Evolutionary conservation across 30 jellyfish, hydroid and myxozoan genomes (phyloP), one percentile per base, ranked within the genome.

Genomic region (Mastigias papua): DNA sequence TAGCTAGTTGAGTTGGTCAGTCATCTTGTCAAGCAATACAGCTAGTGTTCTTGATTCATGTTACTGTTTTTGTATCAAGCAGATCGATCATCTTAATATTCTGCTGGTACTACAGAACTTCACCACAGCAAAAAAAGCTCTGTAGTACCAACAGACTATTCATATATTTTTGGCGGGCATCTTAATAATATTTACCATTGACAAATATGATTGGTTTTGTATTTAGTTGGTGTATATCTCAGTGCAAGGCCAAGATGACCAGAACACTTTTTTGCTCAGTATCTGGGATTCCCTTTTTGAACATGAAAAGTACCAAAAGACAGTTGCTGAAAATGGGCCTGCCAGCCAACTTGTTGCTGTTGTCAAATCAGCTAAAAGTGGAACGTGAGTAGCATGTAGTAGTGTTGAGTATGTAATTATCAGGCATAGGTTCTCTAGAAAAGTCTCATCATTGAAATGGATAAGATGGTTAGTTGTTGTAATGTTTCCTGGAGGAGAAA

Each of bases 261-360:
- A 67, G 17, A 93, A 93, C 48, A 25, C 34, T 17, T 93, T 93
- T 74, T 15, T 67, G 26, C 89, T 93, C 25, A 93, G 76, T 76
- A 93, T 93, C 15, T 93, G 98, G 98, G 97, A 93, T 54, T 86
- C 98, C 4, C 90, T 93, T 22, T 93, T 93, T 76, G 76, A 78
- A 0, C 35, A 76, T 49, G 97, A 87, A 34, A 67, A 21, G 28
- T 82, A 83, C 78, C 66, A 27, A 11, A 89, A 29, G 20, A 73
- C 86, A 62, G 81, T 93, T 9, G 29, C 11, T 22, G 98, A 93
- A 68, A 88, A 93, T 68, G 61, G 48, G 15, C 63, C 72, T 46
- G 86, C 90, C 17, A 68, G 68, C 23, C 86, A 66, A 7, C 42
- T 7, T 27, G 97, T 93, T 20, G 61, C 77, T 21, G 21, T 42